A percentile compares a stretch with the other conserved stretches of the same genome.
Conservation (phyloP, 2,797 vertebrate genomes). For the Spinus pinus region DNA sequence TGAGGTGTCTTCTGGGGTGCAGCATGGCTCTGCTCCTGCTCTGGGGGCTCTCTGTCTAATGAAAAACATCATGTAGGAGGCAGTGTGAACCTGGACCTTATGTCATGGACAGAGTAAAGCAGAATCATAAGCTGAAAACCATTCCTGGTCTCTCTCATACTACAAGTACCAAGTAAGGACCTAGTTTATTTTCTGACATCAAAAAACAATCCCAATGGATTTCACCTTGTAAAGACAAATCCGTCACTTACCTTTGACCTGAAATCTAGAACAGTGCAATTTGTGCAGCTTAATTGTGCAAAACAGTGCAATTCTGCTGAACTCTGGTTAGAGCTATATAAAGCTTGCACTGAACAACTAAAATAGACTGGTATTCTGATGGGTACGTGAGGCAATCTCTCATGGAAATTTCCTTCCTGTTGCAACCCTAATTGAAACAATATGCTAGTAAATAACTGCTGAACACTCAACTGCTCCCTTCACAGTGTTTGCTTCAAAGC, state of each 20-base stretch:
- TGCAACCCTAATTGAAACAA: neutral
- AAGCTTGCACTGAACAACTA: neutral
- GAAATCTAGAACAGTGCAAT: neutral
- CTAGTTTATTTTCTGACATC: neutral
- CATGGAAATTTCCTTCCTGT: neutral
- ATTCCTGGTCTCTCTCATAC: neutral
- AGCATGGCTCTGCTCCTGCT: neutral
- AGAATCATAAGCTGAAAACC: neutral
- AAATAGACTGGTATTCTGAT: neutral
- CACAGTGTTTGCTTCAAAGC: neutral
- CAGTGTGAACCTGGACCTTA: neutral
- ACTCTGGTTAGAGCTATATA: neutral
- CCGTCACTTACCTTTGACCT: neutral
- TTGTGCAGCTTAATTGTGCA: neutral
- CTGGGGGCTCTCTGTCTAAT: neutral
- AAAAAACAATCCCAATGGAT: neutral
- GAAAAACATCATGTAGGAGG: neutral
- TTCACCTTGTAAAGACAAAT: neutral
- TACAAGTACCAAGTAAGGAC: neutral
- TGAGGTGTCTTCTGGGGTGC: neutral
- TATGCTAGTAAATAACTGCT: neutral
- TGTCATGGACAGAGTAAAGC: neutral
- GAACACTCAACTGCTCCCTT: neutral
- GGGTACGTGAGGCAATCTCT: neutral
- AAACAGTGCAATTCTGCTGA: neutral